phyloP scores from a whole-genome alignment of 2,888 invertebrate species.

The Phyto melanocephala region DNA sequence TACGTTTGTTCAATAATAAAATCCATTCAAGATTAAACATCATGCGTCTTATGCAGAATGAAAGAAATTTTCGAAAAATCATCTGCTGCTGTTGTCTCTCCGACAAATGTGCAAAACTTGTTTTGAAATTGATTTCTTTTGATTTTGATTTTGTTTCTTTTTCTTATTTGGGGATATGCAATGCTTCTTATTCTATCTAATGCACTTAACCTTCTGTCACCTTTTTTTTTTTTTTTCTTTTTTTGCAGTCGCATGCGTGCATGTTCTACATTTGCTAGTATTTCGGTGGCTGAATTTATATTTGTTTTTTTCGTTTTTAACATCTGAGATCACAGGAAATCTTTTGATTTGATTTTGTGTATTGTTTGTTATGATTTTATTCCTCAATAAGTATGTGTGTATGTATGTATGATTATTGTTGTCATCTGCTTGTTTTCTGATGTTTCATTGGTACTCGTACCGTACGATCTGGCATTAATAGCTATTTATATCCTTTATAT shows the following conservation, averaged over 20 bases:
- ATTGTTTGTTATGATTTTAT: conserved; percentile 49
- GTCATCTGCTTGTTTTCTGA: conserved; percentile 52
- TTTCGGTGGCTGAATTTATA: conserved; percentile 62
- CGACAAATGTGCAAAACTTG: conserved; percentile 76
- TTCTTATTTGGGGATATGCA: not conserved
- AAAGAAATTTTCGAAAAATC: conserved; percentile 31
- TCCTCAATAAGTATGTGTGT: conserved; percentile 12
- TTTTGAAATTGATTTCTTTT: conserved; percentile 66
- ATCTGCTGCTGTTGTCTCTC: conserved; percentile 34
- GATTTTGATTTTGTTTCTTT: not conserved
- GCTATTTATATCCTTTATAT: conserved; percentile 28
- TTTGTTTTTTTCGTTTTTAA: conserved; percentile 53
- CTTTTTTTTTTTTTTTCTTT: conserved; percentile 1
- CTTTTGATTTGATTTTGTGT: conserved; percentile 15
- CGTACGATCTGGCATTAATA: conserved; percentile 8
- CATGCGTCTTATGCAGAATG: conserved; percentile 1
- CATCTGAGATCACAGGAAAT: conserved; percentile 67
- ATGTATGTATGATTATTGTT: conserved; percentile 30
- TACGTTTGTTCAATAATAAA: not conserved
- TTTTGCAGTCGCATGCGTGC: not conserved
- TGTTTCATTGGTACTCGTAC: not conserved
- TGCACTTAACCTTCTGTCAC: conserved; percentile 56
- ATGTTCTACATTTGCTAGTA: conserved; percentile 45
- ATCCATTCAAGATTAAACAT: conserved; percentile 18
- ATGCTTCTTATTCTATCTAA: not conserved